These are phyloP conservation scores for Sebastiscus tertius DNA, from an alignment of 2,797 vertebrate species.

Conservation along the genomic window DNA sequence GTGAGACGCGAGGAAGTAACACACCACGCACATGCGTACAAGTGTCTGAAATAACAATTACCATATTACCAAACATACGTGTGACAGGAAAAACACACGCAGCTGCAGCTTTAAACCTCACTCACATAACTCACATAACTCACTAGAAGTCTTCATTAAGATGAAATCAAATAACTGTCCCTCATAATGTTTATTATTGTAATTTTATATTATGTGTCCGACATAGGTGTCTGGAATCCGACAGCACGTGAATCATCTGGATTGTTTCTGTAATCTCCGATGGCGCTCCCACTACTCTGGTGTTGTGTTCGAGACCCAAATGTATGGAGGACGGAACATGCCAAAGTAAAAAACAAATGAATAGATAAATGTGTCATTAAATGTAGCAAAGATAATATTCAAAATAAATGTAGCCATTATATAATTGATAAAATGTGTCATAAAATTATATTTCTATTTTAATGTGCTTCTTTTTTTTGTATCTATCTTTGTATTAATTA, in stretches of 20 bases:
- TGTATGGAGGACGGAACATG: not conserved
- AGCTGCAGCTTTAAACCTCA: not conserved
- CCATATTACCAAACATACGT: not conserved
- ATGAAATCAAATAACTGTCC: not conserved
- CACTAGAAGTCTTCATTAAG: accelerated
- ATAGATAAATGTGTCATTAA: too few species aligned
- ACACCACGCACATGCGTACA: constrained; percentile 51
- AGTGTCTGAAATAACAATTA: not conserved
- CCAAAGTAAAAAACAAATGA: too few species aligned
- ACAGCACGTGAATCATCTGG: constrained; percentile 8
- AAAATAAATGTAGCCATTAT: too few species aligned
- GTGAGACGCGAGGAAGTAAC: not conserved
- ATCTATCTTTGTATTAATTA: too few species aligned
- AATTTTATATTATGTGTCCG: too few species aligned
- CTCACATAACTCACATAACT: not conserved
- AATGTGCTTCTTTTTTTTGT: too few species aligned
- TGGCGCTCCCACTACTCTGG: constrained; percentile 31
- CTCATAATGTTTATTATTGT: not conserved
- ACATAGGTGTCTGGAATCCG: not conserved
- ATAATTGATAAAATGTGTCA: too few species aligned
- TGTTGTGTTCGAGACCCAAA: not conserved
- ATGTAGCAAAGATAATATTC: too few species aligned
- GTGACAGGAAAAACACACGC: not conserved
- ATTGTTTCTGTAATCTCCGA: not conserved
- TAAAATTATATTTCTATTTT: too few species aligned